These are phyloP conservation scores for Coecobrya sp. DNA, from an alignment of 2,888 invertebrate species.

Conservation along the genomic window DNA sequence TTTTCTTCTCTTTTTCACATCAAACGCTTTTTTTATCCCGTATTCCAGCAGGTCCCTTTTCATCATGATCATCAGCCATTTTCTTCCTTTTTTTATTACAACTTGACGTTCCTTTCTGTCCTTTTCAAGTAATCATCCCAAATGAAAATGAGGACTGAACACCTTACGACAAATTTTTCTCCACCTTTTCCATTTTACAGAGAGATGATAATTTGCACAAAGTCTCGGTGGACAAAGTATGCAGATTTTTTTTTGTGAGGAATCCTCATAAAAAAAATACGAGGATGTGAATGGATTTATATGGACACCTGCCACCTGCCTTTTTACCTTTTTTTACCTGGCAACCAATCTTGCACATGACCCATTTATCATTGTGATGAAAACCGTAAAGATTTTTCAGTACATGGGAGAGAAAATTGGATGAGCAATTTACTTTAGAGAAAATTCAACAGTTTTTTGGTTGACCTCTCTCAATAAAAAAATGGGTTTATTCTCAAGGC, in stretches of 20 bases:
- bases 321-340: too few relatives aligned
- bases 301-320: neutral
- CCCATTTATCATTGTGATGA: neutral
- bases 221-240: neutral
- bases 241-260: neutral
- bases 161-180: conserved; percentile 14
- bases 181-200: neutral
- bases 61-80: conserved; percentile 9
- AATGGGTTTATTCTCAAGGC: too few relatives aligned
- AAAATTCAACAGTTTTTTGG: too few relatives aligned
- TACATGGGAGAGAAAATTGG: too few relatives aligned
- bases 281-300: neutral
- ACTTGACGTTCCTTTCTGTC: neutral
- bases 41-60: neutral
- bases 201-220: neutral
- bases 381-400: too few relatives aligned
- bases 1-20: neutral
- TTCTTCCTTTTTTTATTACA: neutral
- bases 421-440: too few relatives aligned
- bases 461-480: too few relatives aligned
- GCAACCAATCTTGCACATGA: neutral
- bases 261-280: neutral
- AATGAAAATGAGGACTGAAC: neutral
- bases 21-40: neutral
- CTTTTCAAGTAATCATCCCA: neutral